Base-by-base conservation (phyloP, 2,888 invertebrate species). In the Caenorhabditis sp. region DNA sequence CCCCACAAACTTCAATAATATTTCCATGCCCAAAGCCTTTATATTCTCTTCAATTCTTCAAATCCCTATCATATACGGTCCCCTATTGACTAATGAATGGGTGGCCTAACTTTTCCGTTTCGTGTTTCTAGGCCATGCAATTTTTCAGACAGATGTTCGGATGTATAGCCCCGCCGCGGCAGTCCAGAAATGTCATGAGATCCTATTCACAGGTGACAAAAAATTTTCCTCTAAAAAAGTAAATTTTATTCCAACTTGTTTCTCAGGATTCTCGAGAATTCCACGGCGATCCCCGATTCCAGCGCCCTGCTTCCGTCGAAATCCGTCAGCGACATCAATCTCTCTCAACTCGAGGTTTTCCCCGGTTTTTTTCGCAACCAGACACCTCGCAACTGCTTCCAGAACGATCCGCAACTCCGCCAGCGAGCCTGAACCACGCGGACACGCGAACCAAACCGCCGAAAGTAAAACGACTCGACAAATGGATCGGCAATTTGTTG, bases 401-500 rank as follows among this genome's bases (percentile, higher is more conserved):
- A 71, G 76, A 59, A 65, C 43, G 70, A 59, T 65, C 76, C 11
- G 59, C 77, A 1, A 76, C 71, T 32, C 77, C 77, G 37, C 71
- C 76, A 59, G 35, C 68, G 22, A 45, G 41, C 3, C 41, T 52
- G n/a, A n/a, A 27, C 15, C 39, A 43, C 17, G 27, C 13, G 4
- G 17, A 2, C 3, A 8, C 15, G 15, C 17, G 6, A 13, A 27
- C 26, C 26, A 70, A 58, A 41, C 55, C 35, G 26, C 71, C 71
- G 26, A 53, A 56, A 35, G 59, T 79, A 39, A 72, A 63, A 41
- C 68, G 72, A 72, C 62, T 75, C n/a, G 79, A 79, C 48, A 79
- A 79, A 52, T 79, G 79, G 79, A 79, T 79, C 46, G 75, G 76
- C 15, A 63, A 61, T 53, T 48, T 79, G 45, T 39, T 76, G 26